These are phyloP conservation scores for Sus cebifrons DNA, from an alignment of 2,797 vertebrate species.

Conservation along the genomic window DNA sequence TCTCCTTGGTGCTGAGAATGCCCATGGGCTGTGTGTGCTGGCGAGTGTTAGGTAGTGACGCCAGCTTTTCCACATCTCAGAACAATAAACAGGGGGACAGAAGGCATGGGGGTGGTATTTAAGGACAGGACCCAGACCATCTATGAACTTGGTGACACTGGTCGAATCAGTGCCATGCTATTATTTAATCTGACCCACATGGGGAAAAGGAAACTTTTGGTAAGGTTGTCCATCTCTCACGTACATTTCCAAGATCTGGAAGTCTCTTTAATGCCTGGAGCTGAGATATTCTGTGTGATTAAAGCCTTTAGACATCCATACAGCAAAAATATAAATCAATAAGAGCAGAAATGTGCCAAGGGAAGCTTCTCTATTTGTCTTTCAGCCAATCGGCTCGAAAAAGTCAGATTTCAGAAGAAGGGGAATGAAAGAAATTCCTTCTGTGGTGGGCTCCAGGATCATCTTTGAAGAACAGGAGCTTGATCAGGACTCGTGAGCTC, in stretches of 20 bases:
- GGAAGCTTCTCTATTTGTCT: background rate
- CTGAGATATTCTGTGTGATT: background rate
- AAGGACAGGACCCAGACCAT: background rate
- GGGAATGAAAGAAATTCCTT: background rate
- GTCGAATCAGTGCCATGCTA: background rate
- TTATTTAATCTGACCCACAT: constrained; percentile 38
- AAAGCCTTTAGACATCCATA: background rate
- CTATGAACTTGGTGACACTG: background rate
- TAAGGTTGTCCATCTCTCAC: background rate
- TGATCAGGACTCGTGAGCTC: background rate
- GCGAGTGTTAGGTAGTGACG: background rate
- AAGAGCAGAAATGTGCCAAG: background rate
- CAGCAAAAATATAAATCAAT: background rate
- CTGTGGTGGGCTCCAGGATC: background rate
- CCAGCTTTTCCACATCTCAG: background rate
- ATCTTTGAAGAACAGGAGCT: background rate
- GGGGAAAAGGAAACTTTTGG: background rate
- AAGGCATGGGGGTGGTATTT: background rate
- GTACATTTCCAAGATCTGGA: background rate
- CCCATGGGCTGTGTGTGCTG: background rate
- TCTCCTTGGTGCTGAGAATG: background rate
- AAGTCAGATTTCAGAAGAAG: background rate
- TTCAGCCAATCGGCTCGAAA: background rate
- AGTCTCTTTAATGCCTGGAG: background rate
- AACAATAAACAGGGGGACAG: constrained; percentile 52